These are phyloP conservation scores for Hypsibius dujardini DNA, from an alignment of 1,140 invertebrate genomes.

Conservation along the genomic window DNA sequence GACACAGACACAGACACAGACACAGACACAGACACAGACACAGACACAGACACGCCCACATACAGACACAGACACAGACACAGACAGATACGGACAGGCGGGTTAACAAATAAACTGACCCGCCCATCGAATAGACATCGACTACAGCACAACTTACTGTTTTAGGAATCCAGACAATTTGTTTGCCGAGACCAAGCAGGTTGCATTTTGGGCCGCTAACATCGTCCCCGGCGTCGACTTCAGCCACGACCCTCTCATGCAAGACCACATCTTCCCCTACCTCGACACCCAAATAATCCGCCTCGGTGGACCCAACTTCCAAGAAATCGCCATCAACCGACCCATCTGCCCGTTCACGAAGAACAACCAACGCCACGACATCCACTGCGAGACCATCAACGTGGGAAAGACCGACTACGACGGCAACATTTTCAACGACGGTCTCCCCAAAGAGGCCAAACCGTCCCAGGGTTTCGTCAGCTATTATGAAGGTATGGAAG, in stretches of 20 bases:
- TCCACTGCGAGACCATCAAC: constrained; percentile 34
- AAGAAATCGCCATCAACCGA: constrained; percentile 86
- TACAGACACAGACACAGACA: no score
- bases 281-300: constrained; percentile 82
- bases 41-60: no score
- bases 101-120: no score
- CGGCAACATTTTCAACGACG: constrained; percentile 9
- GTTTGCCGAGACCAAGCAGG: constrained; percentile 23
- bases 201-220: constrained; percentile 77
- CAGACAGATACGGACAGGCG: no score
- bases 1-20: no score
- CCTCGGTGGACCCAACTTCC: constrained; percentile 65
- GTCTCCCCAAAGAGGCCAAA: background rate
- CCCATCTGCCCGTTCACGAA: constrained; percentile 44
- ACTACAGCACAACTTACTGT: no score
- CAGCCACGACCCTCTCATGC: constrained; percentile 23
- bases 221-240: constrained; percentile 63
- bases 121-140: no score
- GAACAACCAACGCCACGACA: constrained; percentile 78
- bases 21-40: no score
- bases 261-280: constrained; percentile 79
- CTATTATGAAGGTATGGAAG: background rate
- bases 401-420: constrained; percentile 26
- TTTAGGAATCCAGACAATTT: no score
- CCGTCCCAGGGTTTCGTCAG: background rate